Evolutionary conservation across 2,888 invertebrate genomes (phyloP), one percentile per base, ranked within the genome.

Genomic region (Imbricaverruca yamaguchii): DNA sequence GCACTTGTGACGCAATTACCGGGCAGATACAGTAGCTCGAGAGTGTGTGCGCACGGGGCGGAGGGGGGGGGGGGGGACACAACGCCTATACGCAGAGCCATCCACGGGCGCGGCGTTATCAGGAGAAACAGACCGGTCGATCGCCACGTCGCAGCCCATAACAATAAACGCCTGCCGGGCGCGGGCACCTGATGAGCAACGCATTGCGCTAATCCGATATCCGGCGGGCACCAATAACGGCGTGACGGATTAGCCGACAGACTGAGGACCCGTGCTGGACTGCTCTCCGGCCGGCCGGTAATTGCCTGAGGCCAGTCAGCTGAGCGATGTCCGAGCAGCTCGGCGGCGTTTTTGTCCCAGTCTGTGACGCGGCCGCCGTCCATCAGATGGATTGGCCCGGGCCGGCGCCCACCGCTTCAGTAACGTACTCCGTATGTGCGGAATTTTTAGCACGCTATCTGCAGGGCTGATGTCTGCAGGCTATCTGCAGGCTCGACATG

Each of bases 131-230:
- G 39, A 39, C 39, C 39, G 39, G 39, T 39, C 39, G 39, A 39
- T 39, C 39, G 39, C 4, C 39, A 39, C 39, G 39, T 39, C 39
- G 2, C 39, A 39, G 39, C 39, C 39, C 39, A 39, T 39, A 39
- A 4, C 39, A 39, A 39, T 39, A 39, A 39, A 7, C 25, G 39
- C 69, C 69, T 13, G 4, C 69, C 6, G 25, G 39, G 13, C 25
- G 69, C 9, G 3, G 6, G 13, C 39, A 12, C 8, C 39, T 69
- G 69, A 69, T 69, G 39, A 69, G 10, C 11, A 39, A 23, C 69
- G 69, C 69, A 69, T 25, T 69, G 69, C 39, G 39, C 39, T 69
- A 39, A 69, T 69, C 69, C 39, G 69, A 69, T 69, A 23, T 12
- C 69, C 12, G 12, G 69, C 25, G 69, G 15, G 69, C 69, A 69